Conservation (phyloP, 2,888 invertebrate genomes). For the Ormyrus pomaceus region DNA sequence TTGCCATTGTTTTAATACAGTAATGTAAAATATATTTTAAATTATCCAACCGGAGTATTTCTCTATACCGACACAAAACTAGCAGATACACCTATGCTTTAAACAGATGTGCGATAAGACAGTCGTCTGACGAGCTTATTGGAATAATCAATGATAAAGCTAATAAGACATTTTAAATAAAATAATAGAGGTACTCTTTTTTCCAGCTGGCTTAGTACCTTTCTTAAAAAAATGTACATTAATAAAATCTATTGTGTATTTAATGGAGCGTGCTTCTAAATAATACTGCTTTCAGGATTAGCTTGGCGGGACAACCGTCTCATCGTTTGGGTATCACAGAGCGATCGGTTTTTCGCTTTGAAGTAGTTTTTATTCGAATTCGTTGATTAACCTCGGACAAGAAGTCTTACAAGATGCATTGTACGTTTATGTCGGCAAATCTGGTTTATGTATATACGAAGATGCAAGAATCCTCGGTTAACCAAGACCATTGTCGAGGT, state of each 20-base stretch:
- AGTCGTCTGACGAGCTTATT: slow-evolving; percentile 60
- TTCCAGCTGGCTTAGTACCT: too few species aligned
- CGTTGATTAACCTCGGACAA: slow-evolving; percentile 62
- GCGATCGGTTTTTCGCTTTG: slow-evolving; percentile 41
- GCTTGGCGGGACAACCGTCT: slow-evolving; percentile 36
- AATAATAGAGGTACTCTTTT: neutral
- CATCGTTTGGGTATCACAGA: slow-evolving; percentile 66
- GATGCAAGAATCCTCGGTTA: slow-evolving; percentile 52
- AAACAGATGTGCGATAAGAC: slow-evolving; percentile 56
- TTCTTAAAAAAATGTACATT: neutral
- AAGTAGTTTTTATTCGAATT: slow-evolving; percentile 58
- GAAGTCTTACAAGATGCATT: slow-evolving; percentile 65
- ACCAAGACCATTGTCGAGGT: slow-evolving; percentile 27
- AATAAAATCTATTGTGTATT: slow-evolving; percentile 11
- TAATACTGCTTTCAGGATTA: slow-evolving; percentile 35
- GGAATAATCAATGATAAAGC: too few species aligned
- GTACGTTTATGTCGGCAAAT: slow-evolving; percentile 62
- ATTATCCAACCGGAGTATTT: slow-evolving; percentile 59
- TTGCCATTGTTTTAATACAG: slow-evolving; percentile 33
- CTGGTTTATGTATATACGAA: slow-evolving; percentile 59
- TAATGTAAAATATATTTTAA: slow-evolving; percentile 51
- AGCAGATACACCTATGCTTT: slow-evolving; percentile 49
- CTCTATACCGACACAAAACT: slow-evolving; percentile 46
- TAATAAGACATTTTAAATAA: too few species aligned
- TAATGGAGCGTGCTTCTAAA: slow-evolving; percentile 3